Evolutionary conservation across 2,797 vertebrate genomes (phyloP), one percentile per base, ranked within the genome.

Genomic region (Rhinoraja longicauda): DNA sequence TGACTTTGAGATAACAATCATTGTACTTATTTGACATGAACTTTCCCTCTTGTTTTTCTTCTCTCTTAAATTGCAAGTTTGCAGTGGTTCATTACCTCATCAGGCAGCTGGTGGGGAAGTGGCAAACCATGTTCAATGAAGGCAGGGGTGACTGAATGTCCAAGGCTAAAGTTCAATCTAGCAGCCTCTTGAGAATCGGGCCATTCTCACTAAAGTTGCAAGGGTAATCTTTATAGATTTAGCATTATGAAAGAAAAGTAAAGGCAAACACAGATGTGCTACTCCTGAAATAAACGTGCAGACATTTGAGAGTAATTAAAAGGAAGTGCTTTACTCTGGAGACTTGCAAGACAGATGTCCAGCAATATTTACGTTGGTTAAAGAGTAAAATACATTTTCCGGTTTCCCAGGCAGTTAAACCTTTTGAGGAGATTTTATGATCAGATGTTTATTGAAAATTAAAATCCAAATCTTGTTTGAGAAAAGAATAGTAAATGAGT

Each of bases 221-320:
- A 59, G 84, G 62, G 62, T 88, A 36, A 67, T n/a, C 84, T 19
- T 67, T 88, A n/a, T 88, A 88, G n/a, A 88, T 67, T 67, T 67
- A 36, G 36, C 62, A 88, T 67, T 19, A 64, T 88, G 67, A 36
- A 88, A 59, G 1, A 88, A 88, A 10, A 32, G 36, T 88, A 32
- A 64, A 88, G 62, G n/a, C 84, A 88, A 88, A 88, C 57, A 62
- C 59, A 67, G 62, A 67, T 88, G 84, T 88, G 84, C 59, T n/a
- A 36, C 15, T 67, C 15, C 36, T 36, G 81, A 84, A 84, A 84
- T 59, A 36, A 67, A 88, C 32, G 6, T 19, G 84, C 62, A 64
- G 62, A 67, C 59, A 21, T 36, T 88, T 32, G 84, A 67, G n/a
- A 9, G 0, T 64, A 84, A 67, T 67, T 88, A 88, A 88, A 53